Base-by-base conservation (phyloP, 2,888 invertebrate genomes). In the Drosophila kanekoi region DNA sequence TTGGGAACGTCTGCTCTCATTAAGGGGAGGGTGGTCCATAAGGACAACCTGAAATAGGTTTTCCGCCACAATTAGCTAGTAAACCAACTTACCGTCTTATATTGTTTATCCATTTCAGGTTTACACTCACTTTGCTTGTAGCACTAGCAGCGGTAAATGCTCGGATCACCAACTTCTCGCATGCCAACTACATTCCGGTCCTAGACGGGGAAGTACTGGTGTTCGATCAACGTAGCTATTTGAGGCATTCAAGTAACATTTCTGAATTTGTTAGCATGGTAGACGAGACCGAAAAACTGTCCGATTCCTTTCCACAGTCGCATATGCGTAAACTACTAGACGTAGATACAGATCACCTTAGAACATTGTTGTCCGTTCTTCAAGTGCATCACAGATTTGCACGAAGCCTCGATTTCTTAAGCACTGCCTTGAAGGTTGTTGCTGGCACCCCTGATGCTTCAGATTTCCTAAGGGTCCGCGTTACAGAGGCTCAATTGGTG, bases 131-230 rank as follows among this genome's bases (percentile, higher is more conserved):
- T 4, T 13, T 37, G 16, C 18, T 56, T 23, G 13, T n/a, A 2
- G 6, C 5, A 1, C 38, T 57, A 14, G 44, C 23, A 44, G 4
- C 10, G 23, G 57, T 16, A 23, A 38, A 38, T 32, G 23, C 23
- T 10, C 58, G 49, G 28, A 44, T 60, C 18, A 52, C 44, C 37
- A 44, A 45, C 28, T 52, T 44, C 37, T 45, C 59, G 28, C 43
- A 51, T 8, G 43, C 59, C 10, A 53, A 52, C 18, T 60, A 53
- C 60, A 61, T 61, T 3, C 53, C 53, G 6, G 47, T 61, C 1
- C 0, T 53, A 23, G 53, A 61, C 33, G 53, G 60, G 4, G 20
- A 60, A 5, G 60, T 47, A 5, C 5, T 47, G 13, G 38, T 60
- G 14, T 60, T 38, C 23, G 40, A 60, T 11, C 60, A 51, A 20